phyloP scores from a whole-genome alignment of 2,797 vertebrate genomes.

The Acanthopagrus latus region DNA sequence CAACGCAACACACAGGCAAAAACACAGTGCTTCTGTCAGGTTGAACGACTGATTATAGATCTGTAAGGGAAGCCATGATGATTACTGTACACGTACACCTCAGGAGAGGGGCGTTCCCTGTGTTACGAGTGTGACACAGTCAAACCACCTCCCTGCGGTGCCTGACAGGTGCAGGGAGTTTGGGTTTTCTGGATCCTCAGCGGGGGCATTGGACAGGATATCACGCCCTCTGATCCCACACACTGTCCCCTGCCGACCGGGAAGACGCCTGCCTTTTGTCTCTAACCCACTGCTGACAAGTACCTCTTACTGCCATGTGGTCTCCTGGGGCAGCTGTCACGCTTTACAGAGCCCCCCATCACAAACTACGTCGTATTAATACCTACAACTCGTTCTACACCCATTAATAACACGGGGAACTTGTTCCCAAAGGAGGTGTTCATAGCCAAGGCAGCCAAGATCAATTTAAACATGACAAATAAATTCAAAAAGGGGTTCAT shows the following conservation, averaged over 20 bases:
- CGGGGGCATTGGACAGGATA: conserved; percentile 80
- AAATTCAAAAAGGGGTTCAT: conserved; percentile 69
- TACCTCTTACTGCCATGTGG: conserved; percentile 82
- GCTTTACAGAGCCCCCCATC: conserved; percentile 66
- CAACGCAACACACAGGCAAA: conserved; percentile 66
- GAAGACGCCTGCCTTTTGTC: conserved; percentile 81
- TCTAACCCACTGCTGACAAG: conserved; percentile 78
- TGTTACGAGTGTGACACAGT: conserved; percentile 72
- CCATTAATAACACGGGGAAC: conserved; percentile 77
- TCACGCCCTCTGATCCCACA: conserved; percentile 81
- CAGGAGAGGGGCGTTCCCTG: conserved; percentile 75
- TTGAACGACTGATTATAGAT: conserved; percentile 87
- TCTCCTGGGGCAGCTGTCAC: conserved; percentile 83
- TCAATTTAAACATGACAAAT: conserved; percentile 77
- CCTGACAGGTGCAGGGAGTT: conserved; percentile 81
- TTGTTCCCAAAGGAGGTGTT: conserved; percentile 68
- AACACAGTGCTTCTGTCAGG: conserved; percentile 77
- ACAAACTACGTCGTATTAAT: conserved; percentile 71
- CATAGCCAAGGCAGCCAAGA: conserved; percentile 60
- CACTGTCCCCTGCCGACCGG: conserved; percentile 81
- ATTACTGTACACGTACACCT: conserved; percentile 82
- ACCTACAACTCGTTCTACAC: conserved; percentile 82
- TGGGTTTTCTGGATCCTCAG: conserved; percentile 75
- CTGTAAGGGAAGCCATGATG: conserved; percentile 80
- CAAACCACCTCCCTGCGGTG: conserved; percentile 76